Conservation (phyloP, 2,888 invertebrate genomes). For the Anarsia innoxiella region DNA sequence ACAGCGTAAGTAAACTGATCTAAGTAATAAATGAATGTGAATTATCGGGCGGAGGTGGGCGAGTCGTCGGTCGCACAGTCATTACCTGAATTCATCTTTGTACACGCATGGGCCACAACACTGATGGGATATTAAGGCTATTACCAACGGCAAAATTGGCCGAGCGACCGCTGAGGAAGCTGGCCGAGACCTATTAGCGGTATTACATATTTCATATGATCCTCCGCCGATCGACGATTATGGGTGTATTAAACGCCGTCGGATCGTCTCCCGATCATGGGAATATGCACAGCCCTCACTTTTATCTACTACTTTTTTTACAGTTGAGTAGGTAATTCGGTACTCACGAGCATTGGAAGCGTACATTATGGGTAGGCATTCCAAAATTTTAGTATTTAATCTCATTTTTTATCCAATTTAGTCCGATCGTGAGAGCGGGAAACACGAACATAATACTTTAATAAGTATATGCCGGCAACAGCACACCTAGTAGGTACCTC, state of each 20-base stretch:
- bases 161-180: slow-evolving; percentile 73
- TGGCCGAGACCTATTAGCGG: slow-evolving; percentile 68
- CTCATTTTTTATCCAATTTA: slow-evolving; percentile 30
- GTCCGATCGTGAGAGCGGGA: slow-evolving; percentile 37
- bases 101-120: slow-evolving; percentile 61
- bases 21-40: slow-evolving; percentile 45
- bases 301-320: slow-evolving; percentile 68
- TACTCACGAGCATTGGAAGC: slow-evolving; percentile 39
- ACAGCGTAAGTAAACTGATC: slow-evolving; percentile 31
- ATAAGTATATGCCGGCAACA: too few relatives aligned
- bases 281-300: slow-evolving; percentile 54
- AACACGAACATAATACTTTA: slow-evolving; percentile 3
- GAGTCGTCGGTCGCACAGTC: slow-evolving; percentile 42
- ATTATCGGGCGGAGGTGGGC: slow-evolving; percentile 38
- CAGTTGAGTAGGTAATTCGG: slow-evolving; percentile 68
- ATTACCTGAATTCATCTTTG: slow-evolving; percentile 60
- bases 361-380: slow-evolving; percentile 52
- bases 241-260: slow-evolving; percentile 67
- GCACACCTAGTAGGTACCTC: too few relatives aligned
- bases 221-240: slow-evolving; percentile 63
- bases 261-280: slow-evolving; percentile 61
- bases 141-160: slow-evolving; percentile 68
- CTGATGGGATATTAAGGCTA: slow-evolving; percentile 70
- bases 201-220: slow-evolving; percentile 71
- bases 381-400: slow-evolving; percentile 39